Base-by-base conservation (phyloP, 2,888 invertebrate genomes). In the Anorthoa munda region DNA sequence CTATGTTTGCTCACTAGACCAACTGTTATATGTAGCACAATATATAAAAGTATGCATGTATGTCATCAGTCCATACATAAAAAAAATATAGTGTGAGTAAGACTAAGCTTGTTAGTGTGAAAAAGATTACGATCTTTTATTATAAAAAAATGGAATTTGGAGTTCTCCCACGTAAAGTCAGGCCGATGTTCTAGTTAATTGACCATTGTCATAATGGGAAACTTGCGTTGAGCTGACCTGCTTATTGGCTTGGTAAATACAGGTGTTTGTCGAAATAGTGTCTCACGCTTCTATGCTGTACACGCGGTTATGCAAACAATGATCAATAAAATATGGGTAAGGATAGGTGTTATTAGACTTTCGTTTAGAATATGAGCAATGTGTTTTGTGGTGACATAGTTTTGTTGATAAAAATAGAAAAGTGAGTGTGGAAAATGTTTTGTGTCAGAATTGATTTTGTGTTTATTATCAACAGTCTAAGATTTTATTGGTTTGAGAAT, bases 171-270 rank as follows among this genome's bases (percentile, higher is more conserved):
- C 92, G 92, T 89, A 87, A 87, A 91, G 89, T 86, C 90, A 89
- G 67, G 72, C 31, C 87, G 91, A 90, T 90, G 92, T 86, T 90
- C 90, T 89, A 92, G 89, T 87, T 95, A 95, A 95, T 94, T 95
- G 95, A 93, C 94, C 94, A 96, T 96, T 96, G 95, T 95, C 90
- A 90, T 89, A 92, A 92, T 95, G 95, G 90, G 95, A 94, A 92
- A 89, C 93, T 93, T 91, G 90, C 92, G 87, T 81, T 88, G 90
- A 90, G 87, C 82, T 93, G 95, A 92, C 95, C 95, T 90, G 92
- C 93, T 95, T 95, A 92, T 91, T 87, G 92, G 88, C 90, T 92
- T 90, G 88, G 89, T 91, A 92, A 93, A 91, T 92, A 92, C 92
- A 90, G 90, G 89, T 91, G 91, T 91, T 95, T 94, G 91, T 94